phyloP scores from a whole-genome alignment of 1,140 invertebrate genomes.

The Onthophagus taurus region DNA sequence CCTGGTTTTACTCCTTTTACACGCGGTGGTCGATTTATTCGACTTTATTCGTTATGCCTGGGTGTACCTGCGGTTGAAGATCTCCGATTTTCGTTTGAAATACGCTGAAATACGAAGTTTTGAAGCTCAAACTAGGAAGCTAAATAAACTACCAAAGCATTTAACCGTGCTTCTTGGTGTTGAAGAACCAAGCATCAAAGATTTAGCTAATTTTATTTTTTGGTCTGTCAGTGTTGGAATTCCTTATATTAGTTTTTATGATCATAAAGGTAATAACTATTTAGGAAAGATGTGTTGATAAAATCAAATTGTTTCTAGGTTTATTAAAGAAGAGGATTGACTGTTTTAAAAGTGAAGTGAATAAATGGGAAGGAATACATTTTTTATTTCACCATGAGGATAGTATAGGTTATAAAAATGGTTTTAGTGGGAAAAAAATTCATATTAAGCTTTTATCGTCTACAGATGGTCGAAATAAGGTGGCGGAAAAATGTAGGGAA shows the following conservation, averaged over 20 bases:
- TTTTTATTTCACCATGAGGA: conserved; percentile 46
- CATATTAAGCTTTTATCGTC: conserved; percentile 40
- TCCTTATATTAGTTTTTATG: conserved; percentile 58
- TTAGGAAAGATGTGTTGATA: conserved; percentile 14
- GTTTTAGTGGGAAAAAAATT: conserved; percentile 37
- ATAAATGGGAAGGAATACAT: conserved; percentile 44
- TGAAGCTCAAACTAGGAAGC: conserved; percentile 6
- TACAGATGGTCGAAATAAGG: conserved; percentile 46
- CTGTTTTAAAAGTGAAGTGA: conserved; percentile 44
- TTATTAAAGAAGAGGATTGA: conserved; percentile 46
- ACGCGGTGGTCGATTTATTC: no score
- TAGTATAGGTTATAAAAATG: conserved; percentile 47
- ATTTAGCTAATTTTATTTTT: conserved; percentile 49
- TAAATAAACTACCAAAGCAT: conserved; percentile 39
- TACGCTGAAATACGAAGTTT: no score
- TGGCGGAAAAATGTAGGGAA: conserved; percentile 39
- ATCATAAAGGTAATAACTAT: conserved; percentile 48
- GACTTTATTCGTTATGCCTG: no score
- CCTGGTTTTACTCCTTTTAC: no score
- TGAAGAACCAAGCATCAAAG: conserved; percentile 39
- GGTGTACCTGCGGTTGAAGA: no score
- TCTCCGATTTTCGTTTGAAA: no score
- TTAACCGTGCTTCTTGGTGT: conserved; percentile 43
- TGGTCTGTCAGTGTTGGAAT: conserved; percentile 56
- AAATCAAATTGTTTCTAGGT: conserved; percentile 38